Evolutionary conservation across 2,113 vertebrate species (phyloP), one percentile per base, ranked within the genome.

Genomic region (Perccottus glenii): DNA sequence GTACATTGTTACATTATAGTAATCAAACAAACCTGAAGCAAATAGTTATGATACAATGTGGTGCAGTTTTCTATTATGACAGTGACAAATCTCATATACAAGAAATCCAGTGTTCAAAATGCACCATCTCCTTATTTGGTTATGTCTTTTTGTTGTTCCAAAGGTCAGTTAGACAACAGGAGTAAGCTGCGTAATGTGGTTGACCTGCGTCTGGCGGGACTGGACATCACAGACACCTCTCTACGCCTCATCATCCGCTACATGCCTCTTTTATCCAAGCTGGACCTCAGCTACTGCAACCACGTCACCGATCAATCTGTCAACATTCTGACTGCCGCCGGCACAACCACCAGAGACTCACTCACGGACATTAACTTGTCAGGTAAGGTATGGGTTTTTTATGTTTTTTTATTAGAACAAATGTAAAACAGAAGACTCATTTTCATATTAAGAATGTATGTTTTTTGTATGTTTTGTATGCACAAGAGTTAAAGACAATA

Each of bases 221-320:
- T 99, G 92, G 97, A 98, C 72, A 94, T 99, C 77, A 99, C 96
- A 0, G 96, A 98, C 0, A 88, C 93, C 0, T 96, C 96, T 3
- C 89, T 98, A 79, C 93, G 93, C 58, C 93, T 99, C 36, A 94
- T 99, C 87, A 97, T 97, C 60, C 90, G 92, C 49, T 95, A 98
- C 90, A 95, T 98, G 96, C 96, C 97, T 9, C 89, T 93, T 70
- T 86, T 99, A 42, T 93, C 95, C 82, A 95, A 92, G 80, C 92
- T 99, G 77, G 95, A 98, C 70, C 94, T 98, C 62, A 98, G 96
- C 91, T 98, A 97, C 94, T 99, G 96, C 90, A 99, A 98, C 80
- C 96, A 98, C 0, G 93, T 99, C 75, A 97, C 94, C 0, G 96
- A 98, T 89, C 96, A 99, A 92, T 97, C 96, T 2, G 94, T 98